Conservation (phyloP, 37 sponge, comb jelly and placozoan species). For the Halisarca cf. caerulea region DNA sequence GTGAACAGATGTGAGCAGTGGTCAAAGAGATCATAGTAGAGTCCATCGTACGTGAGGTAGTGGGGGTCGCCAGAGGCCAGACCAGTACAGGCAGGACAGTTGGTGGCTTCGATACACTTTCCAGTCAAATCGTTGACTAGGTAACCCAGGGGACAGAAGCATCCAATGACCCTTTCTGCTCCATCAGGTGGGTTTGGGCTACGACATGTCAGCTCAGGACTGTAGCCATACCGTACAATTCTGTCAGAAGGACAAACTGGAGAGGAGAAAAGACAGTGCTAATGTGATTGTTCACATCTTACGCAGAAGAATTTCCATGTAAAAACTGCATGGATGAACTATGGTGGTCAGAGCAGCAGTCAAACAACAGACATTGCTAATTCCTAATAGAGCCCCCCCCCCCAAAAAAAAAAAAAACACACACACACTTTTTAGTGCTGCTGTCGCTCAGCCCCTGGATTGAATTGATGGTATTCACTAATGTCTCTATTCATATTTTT, state of each 20-base stretch:
- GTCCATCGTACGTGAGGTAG: constrained; percentile 15
- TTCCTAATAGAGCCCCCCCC: no score
- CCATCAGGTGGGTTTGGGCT: neutral
- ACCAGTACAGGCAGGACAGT: constrained; percentile 1
- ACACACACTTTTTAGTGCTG: no score
- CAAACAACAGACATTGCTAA: no score
- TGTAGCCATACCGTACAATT: neutral
- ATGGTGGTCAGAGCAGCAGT: neutral
- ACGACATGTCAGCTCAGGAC: neutral
- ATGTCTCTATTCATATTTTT: no score
- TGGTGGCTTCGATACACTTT: neutral
- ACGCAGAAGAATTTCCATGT: neutral
- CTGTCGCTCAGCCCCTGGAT: no score
- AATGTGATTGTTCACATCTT: no score
- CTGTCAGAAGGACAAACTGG: neutral
- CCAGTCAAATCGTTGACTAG: neutral
- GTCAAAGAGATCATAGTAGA: constrained; percentile 17
- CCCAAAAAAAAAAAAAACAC: no score
- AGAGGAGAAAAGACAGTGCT: neutral
- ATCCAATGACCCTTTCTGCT: neutral
- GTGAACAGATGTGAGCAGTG: constrained; percentile 20
- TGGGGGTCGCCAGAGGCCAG: constrained; percentile 1
- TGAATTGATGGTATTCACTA: no score
- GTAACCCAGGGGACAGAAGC: neutral
- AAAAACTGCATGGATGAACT: neutral